Conservation (phyloP, 2,113 vertebrate genomes). For the Nymphicus hollandicus region DNA sequence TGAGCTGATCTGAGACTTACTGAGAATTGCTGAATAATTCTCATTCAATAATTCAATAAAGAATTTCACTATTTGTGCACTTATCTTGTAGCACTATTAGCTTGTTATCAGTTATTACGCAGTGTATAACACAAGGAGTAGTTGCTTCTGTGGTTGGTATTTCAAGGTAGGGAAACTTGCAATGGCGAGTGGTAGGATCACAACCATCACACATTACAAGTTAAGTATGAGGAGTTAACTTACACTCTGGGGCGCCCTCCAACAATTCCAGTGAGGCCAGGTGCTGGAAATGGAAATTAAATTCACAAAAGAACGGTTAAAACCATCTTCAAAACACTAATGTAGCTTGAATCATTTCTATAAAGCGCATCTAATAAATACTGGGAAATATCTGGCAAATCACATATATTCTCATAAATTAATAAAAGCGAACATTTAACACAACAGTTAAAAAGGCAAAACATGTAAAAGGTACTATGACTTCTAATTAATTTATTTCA, state of each 20-base stretch:
- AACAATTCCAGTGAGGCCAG: conserved; percentile 79
- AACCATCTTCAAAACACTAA: neutral
- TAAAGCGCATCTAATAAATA: neutral
- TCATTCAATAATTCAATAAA: neutral
- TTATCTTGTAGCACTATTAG: neutral
- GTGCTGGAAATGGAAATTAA: conserved; percentile 70
- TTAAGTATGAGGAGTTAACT: conserved; percentile 35
- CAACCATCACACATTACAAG: neutral
- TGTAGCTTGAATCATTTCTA: neutral
- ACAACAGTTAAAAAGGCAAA: neutral
- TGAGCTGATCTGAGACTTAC: neutral
- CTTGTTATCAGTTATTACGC: neutral
- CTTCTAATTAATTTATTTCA: neutral
- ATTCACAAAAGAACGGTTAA: neutral
- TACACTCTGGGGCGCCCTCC: conserved; percentile 83
- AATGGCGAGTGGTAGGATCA: neutral
- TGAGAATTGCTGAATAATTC: neutral
- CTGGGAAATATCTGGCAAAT: neutral
- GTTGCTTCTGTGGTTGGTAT: neutral
- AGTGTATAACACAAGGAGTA: neutral
- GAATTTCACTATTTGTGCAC: neutral
- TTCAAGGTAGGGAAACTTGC: neutral
- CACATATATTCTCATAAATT: neutral
- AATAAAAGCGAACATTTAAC: neutral
- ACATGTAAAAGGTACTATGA: neutral